A percentile compares a stretch with the other conserved stretches of the same genome.
phyloP scores from a whole-genome alignment of 2,888 invertebrate genomes.

The Oscheius sp. region DNA sequence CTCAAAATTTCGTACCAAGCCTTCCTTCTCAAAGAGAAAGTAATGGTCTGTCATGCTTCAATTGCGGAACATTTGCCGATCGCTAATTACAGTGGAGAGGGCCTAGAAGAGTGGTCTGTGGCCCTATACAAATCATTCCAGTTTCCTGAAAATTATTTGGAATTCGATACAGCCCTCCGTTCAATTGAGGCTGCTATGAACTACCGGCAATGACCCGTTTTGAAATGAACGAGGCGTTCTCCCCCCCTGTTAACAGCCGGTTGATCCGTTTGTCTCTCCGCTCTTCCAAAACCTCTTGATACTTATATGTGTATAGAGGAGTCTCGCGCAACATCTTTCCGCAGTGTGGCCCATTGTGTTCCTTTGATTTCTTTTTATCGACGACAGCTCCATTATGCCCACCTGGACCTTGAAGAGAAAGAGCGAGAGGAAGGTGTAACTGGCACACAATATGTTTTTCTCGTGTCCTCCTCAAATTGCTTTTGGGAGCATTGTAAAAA shows the following conservation, averaged over 20 bases:
- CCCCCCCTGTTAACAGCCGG: background rate
- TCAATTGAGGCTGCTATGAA: background rate
- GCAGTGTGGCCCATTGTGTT: constrained; percentile 12
- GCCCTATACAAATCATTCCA: constrained; percentile 9
- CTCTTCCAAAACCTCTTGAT: background rate
- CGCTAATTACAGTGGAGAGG: constrained; percentile 11
- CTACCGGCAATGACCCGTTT: constrained; percentile 12
- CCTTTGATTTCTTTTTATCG: constrained; percentile 22
- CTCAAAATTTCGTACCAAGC: background rate
- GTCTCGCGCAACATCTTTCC: constrained; percentile 16
- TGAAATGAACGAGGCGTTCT: constrained; percentile 1
- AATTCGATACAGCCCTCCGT: background rate
- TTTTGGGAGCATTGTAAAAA: background rate
- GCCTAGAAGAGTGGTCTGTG: background rate
- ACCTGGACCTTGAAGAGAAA: no score
- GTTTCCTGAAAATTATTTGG: background rate
- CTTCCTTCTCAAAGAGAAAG: background rate
- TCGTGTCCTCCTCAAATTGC: background rate
- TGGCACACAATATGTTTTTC: constrained; percentile 9
- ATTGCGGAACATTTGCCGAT: constrained; percentile 14
- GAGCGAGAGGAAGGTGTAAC: constrained; percentile 7
- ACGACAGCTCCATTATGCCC: constrained; percentile 24
- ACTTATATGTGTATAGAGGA: constrained; percentile 6
- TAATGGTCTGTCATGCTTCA: constrained; percentile 11
- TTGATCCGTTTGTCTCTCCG: background rate